Evolutionary conservation across 2,797 vertebrate genomes (phyloP).

Genomic region (Cyclura pinguis): DNA sequence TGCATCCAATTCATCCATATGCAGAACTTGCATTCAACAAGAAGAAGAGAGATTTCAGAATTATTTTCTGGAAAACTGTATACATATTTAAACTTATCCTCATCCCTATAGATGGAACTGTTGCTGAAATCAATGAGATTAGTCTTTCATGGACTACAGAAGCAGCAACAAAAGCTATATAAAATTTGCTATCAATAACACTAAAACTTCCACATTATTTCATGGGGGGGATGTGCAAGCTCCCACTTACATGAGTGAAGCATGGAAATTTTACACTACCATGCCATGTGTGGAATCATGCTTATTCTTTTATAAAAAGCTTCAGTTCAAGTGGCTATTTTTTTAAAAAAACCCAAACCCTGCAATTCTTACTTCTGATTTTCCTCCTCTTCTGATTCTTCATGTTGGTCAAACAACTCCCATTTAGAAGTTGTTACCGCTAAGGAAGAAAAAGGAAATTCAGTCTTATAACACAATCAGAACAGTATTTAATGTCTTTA

Average conservation of each 20-base stretch:
- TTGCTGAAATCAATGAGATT: background rate
- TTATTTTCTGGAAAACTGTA: background rate
- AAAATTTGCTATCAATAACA: background rate
- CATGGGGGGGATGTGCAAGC: background rate
- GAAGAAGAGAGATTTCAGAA: background rate
- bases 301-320: background rate
- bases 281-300: background rate
- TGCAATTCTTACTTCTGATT: constrained; percentile 86
- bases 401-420: constrained; percentile 95
- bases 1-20: background rate
- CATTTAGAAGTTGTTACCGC: constrained; percentile 98
- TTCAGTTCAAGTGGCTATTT: background rate
- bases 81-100: background rate
- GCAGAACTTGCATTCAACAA: background rate
- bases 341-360: constrained; percentile 8
- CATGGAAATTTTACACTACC: background rate
- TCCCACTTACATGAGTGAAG: background rate
- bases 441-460: constrained; percentile 66
- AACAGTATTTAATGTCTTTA: background rate
- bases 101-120: background rate
- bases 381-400: constrained; percentile 88
- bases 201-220: background rate
- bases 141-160: background rate
- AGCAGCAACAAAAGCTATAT: background rate
- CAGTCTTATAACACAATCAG: constrained; percentile 21